Evolutionary conservation across 2,113 vertebrate species (phyloP), one percentile per base, ranked within the genome.

Genomic region (Oreotrochilus melanogaster): DNA sequence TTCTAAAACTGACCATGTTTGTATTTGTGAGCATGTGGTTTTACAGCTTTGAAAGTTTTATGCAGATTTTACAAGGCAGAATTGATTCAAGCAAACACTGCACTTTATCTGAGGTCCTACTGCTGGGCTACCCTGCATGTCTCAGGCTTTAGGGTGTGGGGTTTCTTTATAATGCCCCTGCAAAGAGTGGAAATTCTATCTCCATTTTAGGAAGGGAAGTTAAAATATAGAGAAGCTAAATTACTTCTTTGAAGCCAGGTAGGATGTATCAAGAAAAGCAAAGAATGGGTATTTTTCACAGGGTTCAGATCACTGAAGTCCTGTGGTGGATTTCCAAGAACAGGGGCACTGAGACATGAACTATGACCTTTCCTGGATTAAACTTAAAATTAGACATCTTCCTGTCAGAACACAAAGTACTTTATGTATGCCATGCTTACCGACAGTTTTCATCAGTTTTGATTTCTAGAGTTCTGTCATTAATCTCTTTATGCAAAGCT

Each of bases 401-500:
- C 21, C 54, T 54, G 61, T 22, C 42, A 76, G 78, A 95, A 66
- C 71, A 72, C 27, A 47, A 94, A 66, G 30, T 62, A 54, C 72
- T 75, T 25, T 51, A 27, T 42, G 35, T 45, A 45, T 5, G 3
- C 35, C 24, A 6, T 7, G 9, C 88, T 89, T 88, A 56, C 71
- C 4, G 11, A 70, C 14, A 51, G 21, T 27, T 67, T 89, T 78
- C 42, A 47, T 82, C 1, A 0, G 33, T 57, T 88, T 82, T 65
- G 31, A 76, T 86, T 89, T 92, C 72, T 79, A 47, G 47, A 58
- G 25, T 66, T 82, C 70, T 14, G 5, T 43, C 64, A 83, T 89
- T 64, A 89, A 90, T 80, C 54, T 66, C 58, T 85, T 87, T 50
- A 88, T 58, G 78, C 47, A 89, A 83, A 91, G 48, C 28, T 73